Evolutionary conservation across 2,113 vertebrate species (phyloP), one percentile per base, ranked within the genome.

Genomic region (Sceloporus undulatus): DNA sequence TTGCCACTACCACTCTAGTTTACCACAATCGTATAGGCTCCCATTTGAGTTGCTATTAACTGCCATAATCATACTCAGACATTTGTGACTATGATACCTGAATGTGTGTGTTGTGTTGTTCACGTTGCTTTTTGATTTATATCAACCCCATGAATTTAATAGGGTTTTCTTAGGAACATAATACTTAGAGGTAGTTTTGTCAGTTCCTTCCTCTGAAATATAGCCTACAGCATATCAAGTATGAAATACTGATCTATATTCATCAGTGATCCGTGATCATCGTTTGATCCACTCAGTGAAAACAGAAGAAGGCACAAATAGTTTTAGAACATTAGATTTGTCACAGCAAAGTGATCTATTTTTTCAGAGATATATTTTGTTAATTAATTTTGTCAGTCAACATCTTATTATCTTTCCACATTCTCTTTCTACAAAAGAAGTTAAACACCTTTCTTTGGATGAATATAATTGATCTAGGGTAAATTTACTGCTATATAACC

Each of bases 221-320:
- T 34, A 34, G 34, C 34, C 34, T 34, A 34, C 34, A 34, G 34
- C 77, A 86, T 74, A 54, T 40, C 68, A n/a, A 0, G 34, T 48
- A 52, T 83, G 62, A 90, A 87, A 86, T 71, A 54, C 7, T 83
- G 48, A 70, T 85, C 40, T 54, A 7, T 81, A 70, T 85, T 38
- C 0, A 0, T 66, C 27, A 52, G 25, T 19, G 38, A 40, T 14
- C 91, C 79, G 23, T 66, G 38, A 52, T 80, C 52, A 42, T 81
- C 25, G 52, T 71, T 79, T 48, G 27, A 40, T 34, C 4, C 29
- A 25, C n/a, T 0, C 0, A 29, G 59, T 85, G 34, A 54, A 48
- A 10, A 4, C 56, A 59, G 42, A 56, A 9, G 19, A n/a, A 86
- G 56, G 1, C 56, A 77, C 10, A 23, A 66, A 25, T 71, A 71